These are phyloP conservation scores for Merops nubicus DNA, from an alignment of 2,113 vertebrate species.

Conservation along the genomic window DNA sequence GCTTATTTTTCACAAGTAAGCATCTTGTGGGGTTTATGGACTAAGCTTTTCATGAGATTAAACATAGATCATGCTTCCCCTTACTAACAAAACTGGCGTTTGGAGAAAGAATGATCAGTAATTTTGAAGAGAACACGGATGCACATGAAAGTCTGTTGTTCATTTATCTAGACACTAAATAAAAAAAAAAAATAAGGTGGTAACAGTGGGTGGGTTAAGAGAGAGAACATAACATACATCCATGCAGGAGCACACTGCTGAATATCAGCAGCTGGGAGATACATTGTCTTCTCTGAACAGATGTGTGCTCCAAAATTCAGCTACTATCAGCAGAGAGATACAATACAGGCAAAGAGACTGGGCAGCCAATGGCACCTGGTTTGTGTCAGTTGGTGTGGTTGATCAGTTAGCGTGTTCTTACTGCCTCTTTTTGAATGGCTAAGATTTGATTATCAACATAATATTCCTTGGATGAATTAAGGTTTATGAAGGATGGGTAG, in stretches of 20 bases:
- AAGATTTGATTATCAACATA: neutral
- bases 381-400: too few species aligned
- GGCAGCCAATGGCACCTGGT: neutral
- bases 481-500: neutral
- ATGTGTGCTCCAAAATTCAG: neutral
- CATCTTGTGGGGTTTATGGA: neutral
- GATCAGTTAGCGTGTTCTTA: neutral
- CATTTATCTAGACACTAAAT: neutral
- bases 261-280: neutral
- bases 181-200: neutral
- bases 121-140: neutral
- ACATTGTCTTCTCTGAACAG: neutral
- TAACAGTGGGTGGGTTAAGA: neutral
- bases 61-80: neutral
- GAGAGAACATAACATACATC: too few species aligned
- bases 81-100: neutral
- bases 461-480: neutral
- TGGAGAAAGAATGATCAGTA: neutral
- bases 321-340: too few species aligned
- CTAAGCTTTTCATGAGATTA: neutral
- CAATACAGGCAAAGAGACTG: too few species aligned
- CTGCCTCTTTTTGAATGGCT: neutral
- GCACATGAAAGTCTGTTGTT: neutral
- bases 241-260: neutral
- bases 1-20: neutral